A percentile compares a stretch with the other conserved stretches of the same genome.
phyloP scores from a whole-genome alignment of 1,140 invertebrate genomes.

The Cyclina sinensis region DNA sequence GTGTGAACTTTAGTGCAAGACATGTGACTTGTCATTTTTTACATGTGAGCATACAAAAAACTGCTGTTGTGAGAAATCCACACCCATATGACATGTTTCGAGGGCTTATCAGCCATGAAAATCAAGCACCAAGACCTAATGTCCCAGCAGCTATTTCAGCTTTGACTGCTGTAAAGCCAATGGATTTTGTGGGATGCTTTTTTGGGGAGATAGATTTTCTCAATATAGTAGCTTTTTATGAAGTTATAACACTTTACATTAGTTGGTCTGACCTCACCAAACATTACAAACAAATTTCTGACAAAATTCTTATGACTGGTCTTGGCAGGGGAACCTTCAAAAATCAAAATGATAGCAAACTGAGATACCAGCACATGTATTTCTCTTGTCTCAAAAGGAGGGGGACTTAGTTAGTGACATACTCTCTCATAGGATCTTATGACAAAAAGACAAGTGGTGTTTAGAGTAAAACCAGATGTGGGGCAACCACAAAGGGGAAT shows the following conservation, averaged over 20 bases:
- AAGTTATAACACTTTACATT: no score
- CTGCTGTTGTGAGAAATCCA: constrained; percentile 25
- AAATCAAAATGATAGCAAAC: no score
- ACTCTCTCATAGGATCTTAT: constrained; percentile 5
- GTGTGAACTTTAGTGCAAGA: constrained; percentile 23
- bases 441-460: constrained; percentile 54
- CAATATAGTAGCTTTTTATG: no score
- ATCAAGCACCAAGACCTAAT: neutral
- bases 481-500: constrained; percentile 23
- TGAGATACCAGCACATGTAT: neutral
- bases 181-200: neutral
- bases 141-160: neutral
- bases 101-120: constrained; percentile 1
- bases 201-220: no score
- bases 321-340: no score
- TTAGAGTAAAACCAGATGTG: constrained; percentile 48
- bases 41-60: neutral
- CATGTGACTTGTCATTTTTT: constrained; percentile 30
- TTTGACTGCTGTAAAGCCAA: neutral
- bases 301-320: no score
- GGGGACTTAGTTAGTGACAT: constrained; percentile 37
- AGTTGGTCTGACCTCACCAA: no score
- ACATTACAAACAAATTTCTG: no score
- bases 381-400: constrained; percentile 1
- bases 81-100: constrained; percentile 44